These are phyloP conservation scores for Parnassius orleans DNA, from an alignment of 2,888 invertebrate genomes.

Conservation along the genomic window DNA sequence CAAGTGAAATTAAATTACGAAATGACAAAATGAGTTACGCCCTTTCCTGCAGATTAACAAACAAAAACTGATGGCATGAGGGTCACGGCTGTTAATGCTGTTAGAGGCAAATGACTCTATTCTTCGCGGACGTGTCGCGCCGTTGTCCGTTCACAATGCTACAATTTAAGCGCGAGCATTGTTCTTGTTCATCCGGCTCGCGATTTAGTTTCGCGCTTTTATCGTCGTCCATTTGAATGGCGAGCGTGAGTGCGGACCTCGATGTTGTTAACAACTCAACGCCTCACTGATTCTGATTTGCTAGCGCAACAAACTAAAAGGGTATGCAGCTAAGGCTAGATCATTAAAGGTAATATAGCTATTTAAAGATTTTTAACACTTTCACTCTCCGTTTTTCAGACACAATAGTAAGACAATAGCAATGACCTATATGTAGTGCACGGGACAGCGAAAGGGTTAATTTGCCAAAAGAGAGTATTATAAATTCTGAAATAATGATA, in stretches of 20 bases:
- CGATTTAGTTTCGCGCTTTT: constrained; percentile 73
- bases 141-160: constrained; percentile 58
- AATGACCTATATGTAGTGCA: too few relatives aligned
- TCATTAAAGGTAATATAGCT: too few relatives aligned
- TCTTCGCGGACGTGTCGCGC: constrained; percentile 65
- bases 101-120: constrained; percentile 78
- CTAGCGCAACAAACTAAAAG: background rate
- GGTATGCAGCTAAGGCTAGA: constrained; percentile 14
- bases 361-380: too few relatives aligned
- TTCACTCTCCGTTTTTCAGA: too few relatives aligned
- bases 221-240: constrained; percentile 60
- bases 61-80: constrained; percentile 79
- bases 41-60: constrained; percentile 80
- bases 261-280: constrained; percentile 22
- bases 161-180: constrained; percentile 68
- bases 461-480: too few relatives aligned
- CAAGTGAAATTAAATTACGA: constrained; percentile 77
- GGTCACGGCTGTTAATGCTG: constrained; percentile 74
- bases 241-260: constrained; percentile 29
- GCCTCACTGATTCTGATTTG: constrained; percentile 34
- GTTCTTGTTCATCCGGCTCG: constrained; percentile 68
- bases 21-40: constrained; percentile 81
- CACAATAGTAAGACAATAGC: too few relatives aligned
- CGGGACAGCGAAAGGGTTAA: too few relatives aligned
- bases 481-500: too few relatives aligned